Conservation (phyloP, 2,113 vertebrate genomes). For the Engystomops pustulosus region DNA sequence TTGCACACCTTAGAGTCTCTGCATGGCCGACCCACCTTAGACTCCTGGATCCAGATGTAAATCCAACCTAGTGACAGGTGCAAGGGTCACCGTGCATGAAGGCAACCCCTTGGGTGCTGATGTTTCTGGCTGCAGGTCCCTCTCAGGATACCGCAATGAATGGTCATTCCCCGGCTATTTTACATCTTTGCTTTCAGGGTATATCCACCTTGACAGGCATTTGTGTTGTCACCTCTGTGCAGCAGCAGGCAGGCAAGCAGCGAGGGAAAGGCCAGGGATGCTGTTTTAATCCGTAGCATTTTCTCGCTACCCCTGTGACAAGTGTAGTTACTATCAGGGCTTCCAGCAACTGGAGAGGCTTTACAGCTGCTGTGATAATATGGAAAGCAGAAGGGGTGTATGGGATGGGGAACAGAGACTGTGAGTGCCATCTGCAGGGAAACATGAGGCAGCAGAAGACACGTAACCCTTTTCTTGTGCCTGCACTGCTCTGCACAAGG, state of each 20-base stretch:
- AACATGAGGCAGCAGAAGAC: conserved; percentile 30
- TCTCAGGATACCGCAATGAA: conserved; percentile 47
- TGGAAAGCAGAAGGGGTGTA: conserved; percentile 23
- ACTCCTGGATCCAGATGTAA: conserved; percentile 26
- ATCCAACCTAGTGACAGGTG: conserved; percentile 32
- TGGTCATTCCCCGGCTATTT: conserved; percentile 37
- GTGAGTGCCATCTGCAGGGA: conserved; percentile 57
- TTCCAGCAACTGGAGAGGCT: conserved; percentile 50
- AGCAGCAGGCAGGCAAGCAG: conserved; percentile 11
- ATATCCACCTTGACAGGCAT: conserved; percentile 29
- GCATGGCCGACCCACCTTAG: conserved; percentile 46
- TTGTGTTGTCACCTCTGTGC: conserved; percentile 11
- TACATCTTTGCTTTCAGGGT: conserved; percentile 51
- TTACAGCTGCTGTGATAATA: conserved; percentile 51
- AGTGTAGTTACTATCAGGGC: conserved; percentile 54
- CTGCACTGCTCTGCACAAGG: conserved; percentile 6
- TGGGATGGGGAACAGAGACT: conserved; percentile 50
- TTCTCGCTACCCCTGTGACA: conserved; percentile 43
- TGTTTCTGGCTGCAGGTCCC: conserved; percentile 14
- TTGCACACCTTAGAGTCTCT: conserved; percentile 17
- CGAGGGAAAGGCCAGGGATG: conserved; percentile 10
- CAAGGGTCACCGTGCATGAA: not conserved
- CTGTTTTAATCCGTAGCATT: conserved; percentile 44
- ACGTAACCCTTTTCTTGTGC: conserved; percentile 6
- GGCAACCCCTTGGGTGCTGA: conserved; percentile 20